Percentiles rank a stretch among this genome's conserved stretches.
Conservation (phyloP, 1,140 invertebrate genomes). For the Magallana angulata region DNA sequence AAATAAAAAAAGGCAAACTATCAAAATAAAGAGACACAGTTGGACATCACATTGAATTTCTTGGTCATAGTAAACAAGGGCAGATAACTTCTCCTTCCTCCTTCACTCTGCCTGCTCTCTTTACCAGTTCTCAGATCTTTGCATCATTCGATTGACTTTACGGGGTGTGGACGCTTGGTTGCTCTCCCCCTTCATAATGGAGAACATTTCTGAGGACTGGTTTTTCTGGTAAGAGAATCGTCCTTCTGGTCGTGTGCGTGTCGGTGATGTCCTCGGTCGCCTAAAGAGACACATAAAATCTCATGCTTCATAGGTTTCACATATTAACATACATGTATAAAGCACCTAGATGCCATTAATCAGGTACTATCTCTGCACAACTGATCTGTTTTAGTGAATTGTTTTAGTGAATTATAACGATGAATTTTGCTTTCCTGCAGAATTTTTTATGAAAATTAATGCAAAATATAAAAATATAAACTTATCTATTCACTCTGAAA, state of each 20-base stretch:
- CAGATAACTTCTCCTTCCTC: not conserved
- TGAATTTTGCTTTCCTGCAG: too few relatives aligned
- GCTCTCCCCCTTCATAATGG: slow-evolving; percentile 37
- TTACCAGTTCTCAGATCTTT: slow-evolving; percentile 42
- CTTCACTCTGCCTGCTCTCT: not conserved
- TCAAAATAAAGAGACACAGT: not conserved
- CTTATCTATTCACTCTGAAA: too few relatives aligned
- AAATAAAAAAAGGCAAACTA: not conserved
- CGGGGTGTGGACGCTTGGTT: slow-evolving; percentile 1
- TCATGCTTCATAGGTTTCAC: not conserved
- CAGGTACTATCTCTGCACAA: too few relatives aligned
- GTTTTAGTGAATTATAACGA: too few relatives aligned
- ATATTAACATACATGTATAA: too few relatives aligned
- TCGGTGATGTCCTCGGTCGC: slow-evolving; percentile 21
- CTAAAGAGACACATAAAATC: not conserved
- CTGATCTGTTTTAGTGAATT: too few relatives aligned
- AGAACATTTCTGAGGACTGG: slow-evolving; percentile 38
- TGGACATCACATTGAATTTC: not conserved
- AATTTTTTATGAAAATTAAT: too few relatives aligned
- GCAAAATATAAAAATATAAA: too few relatives aligned
- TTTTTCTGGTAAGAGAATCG: slow-evolving; percentile 27
- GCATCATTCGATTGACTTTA: slow-evolving; percentile 41
- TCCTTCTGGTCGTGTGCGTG: slow-evolving; percentile 13
- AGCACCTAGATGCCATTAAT: too few relatives aligned
- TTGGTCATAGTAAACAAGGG: not conserved